These are phyloP conservation scores for Epinephelus cyanopodus DNA, from an alignment of 2,113 vertebrate genomes.

Conservation along the genomic window DNA sequence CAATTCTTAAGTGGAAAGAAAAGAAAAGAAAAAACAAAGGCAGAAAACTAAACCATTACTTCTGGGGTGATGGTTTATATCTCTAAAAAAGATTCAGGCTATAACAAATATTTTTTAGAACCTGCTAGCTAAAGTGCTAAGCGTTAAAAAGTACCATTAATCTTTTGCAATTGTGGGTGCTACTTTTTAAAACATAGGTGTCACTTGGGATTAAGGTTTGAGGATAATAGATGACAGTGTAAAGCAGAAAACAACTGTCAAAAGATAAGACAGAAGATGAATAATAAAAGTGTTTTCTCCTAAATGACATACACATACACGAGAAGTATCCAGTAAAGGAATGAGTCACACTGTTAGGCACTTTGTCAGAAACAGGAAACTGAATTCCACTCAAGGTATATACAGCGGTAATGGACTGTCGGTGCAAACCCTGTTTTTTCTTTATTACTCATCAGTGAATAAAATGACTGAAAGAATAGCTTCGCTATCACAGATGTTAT, in stretches of 20 bases:
- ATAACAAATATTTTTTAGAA: not conserved
- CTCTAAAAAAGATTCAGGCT: not conserved
- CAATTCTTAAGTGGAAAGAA: not conserved
- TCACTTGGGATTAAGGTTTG: not conserved
- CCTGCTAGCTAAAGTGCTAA: no score
- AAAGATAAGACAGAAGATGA: not conserved
- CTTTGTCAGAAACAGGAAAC: slow-evolving; percentile 30
- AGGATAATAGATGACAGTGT: not conserved
- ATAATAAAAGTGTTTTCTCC: not conserved
- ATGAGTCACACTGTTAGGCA: slow-evolving; percentile 18
- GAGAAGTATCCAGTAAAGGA: slow-evolving; percentile 15
- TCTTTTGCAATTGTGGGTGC: not conserved
- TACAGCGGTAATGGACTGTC: slow-evolving; percentile 21
- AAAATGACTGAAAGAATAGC: not conserved
- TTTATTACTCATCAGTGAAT: slow-evolving; percentile 24
- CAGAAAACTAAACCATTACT: not conserved
- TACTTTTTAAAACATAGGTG: not conserved
- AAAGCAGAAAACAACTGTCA: not conserved
- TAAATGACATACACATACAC: not conserved
- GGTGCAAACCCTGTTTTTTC: not conserved
- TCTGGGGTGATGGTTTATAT: not conserved
- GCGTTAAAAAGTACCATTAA: not conserved
- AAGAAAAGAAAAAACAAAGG: not conserved
- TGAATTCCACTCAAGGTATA: slow-evolving; percentile 22
- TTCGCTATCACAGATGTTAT: not conserved